These are phyloP conservation scores for Nipponacmea schrenckii DNA, from an alignment of 2,888 invertebrate species.

Conservation along the genomic window DNA sequence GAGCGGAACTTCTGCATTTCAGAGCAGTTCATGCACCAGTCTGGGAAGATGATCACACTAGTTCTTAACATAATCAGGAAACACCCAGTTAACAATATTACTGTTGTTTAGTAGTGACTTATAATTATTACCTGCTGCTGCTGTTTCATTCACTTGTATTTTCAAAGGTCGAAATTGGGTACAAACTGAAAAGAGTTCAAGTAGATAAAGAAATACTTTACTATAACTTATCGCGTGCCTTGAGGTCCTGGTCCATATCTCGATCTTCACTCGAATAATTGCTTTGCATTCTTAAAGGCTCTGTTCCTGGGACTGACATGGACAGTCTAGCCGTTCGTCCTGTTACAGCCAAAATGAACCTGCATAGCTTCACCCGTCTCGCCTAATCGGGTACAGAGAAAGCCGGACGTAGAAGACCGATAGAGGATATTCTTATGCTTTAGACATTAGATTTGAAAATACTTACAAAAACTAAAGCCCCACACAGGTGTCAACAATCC, in stretches of 20 bases:
- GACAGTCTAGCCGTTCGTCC: no score
- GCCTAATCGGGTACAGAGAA: no score
- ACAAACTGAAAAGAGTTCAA: background rate
- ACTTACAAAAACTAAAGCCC: conserved; percentile 7
- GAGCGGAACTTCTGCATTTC: background rate
- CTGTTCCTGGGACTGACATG: no score
- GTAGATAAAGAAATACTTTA: no score
- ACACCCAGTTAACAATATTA: background rate
- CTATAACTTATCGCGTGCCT: no score
- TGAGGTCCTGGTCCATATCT: no score
- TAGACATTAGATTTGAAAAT: background rate
- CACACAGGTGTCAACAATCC: background rate
- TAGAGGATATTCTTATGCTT: no score
- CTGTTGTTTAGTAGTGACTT: background rate
- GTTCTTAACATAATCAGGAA: background rate
- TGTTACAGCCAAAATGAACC: no score
- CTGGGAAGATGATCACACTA: background rate
- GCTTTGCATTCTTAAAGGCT: no score
- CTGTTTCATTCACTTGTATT: background rate
- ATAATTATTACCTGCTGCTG: background rate
- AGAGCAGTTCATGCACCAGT: background rate
- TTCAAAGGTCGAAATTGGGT: background rate
- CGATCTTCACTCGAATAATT: no score
- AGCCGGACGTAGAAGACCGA: no score
- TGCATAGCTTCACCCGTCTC: no score